Conservation (phyloP, 1,140 invertebrate genomes). For the Bombus fervidus region DNA sequence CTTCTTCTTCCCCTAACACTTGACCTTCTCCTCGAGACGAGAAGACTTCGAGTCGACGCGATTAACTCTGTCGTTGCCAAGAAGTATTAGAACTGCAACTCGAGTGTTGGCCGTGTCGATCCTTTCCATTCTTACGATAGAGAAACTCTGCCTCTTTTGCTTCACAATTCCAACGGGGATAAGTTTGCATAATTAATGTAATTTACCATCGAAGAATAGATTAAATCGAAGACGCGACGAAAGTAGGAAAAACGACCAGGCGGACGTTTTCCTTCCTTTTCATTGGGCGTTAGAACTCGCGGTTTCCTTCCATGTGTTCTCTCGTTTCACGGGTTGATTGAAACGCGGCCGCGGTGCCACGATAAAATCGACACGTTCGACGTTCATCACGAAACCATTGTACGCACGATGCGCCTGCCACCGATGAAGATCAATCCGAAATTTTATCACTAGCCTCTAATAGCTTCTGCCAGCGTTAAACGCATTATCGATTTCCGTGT, state of each 20-base stretch:
- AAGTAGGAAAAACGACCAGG: background rate
- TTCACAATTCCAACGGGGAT: background rate
- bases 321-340: background rate
- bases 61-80: constrained; percentile 29
- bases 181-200: constrained; percentile 13
- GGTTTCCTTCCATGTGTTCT: background rate
- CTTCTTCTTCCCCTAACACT: background rate
- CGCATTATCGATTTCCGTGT: constrained; percentile 51
- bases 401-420: background rate
- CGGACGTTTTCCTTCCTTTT: background rate
- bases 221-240: background rate
- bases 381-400: background rate
- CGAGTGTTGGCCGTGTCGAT: background rate
- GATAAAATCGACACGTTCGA: constrained; percentile 20
- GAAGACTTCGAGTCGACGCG: constrained; percentile 1
- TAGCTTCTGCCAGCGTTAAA: constrained; percentile 31
- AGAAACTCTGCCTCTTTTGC: background rate
- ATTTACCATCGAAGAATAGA: background rate
- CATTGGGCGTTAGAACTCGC: too few species aligned
- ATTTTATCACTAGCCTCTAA: constrained; percentile 38
- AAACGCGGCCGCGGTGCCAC: too few species aligned
- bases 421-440: constrained; percentile 50
- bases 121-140: background rate
- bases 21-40: background rate
- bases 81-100: background rate